Conservation (phyloP, 2,888 invertebrate species). For the Anthophora plumipes region DNA sequence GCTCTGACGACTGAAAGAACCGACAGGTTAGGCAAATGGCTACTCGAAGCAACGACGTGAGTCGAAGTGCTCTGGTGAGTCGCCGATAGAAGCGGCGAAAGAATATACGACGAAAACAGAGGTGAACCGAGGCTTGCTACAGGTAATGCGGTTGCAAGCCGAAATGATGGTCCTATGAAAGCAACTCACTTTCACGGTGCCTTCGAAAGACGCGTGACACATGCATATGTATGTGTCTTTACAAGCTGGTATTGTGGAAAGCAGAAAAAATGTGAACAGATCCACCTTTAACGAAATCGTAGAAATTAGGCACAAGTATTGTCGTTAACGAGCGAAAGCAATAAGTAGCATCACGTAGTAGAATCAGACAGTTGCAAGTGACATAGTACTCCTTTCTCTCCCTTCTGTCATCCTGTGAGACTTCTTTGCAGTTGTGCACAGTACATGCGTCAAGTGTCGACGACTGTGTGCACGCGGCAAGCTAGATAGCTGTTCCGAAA, state of each 20-base stretch:
- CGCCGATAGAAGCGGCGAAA: constrained; percentile 45
- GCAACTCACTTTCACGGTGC: constrained; percentile 52
- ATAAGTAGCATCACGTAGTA: no score
- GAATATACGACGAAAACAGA: constrained; percentile 48
- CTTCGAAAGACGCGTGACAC: constrained; percentile 35
- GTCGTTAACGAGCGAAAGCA: no score
- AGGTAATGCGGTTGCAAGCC: constrained; percentile 64
- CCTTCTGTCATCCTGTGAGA: no score
- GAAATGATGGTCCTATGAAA: constrained; percentile 62
- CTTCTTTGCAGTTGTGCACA: no score
- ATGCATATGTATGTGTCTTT: neutral
- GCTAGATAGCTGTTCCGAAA: constrained; percentile 11
- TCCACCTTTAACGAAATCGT: no score
- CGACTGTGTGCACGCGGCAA: neutral
- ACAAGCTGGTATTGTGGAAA: neutral
- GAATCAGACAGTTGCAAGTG: no score
- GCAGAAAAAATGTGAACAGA: no score
- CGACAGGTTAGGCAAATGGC: constrained; percentile 67
- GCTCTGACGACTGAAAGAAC: constrained; percentile 36
- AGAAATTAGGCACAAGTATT: no score
- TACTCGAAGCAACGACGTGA: constrained; percentile 66
- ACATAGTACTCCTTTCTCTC: no score
- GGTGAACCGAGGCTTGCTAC: constrained; percentile 27
- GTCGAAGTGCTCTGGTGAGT: constrained; percentile 60
- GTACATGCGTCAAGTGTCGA: neutral